Base-by-base conservation (phyloP, 2,797 vertebrate genomes). In the Notolabrus celidotus region DNA sequence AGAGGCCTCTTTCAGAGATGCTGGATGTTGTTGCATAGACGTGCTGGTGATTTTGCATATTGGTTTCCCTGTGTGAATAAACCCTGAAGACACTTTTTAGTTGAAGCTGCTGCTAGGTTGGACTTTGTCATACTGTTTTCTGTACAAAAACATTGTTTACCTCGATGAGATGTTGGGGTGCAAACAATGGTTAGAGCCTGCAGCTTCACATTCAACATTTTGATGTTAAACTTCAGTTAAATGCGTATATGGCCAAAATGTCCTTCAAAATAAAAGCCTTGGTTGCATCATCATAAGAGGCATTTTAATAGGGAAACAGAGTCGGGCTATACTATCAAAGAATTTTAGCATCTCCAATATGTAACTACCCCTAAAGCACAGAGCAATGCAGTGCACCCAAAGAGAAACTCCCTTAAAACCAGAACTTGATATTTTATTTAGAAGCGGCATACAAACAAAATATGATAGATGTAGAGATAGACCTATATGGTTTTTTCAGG, bases 21-120 rank as follows among this genome's bases (percentile, higher is more conserved):
- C 7, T 31, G 29, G 62, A 56, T 53, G 39, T 54, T n/a, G 14
- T 60, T 72, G 23, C 23, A 4, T 68, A 53, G 63, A 77, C 67
- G 61, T 7, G 19, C 17, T 42, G 50, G 25, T 42, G 57, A 9
- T 66, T 51, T 74, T 23, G 3, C 51, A 52, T 57, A 45, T 67
- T 27, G 55, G 3, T 69, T 61, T 74, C 50, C 8, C 31, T 69
- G 23, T 71, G 33, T 52, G 54, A 74, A 54, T 20, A 54, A 45
- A 29, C 38, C 67, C 51, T 31, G 3, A 1, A 34, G 64, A 57
- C 39, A 46, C 46, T 65, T 54, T 65, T 64, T 23, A 20, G 71
- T 55, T 29, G 19, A 53, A 56, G 51, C 58, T 34, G 29, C 23
- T 58, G 9, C 16, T 9, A 16, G 20, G 39, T 25, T 7, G 0